Base-by-base conservation (phyloP, 2,888 invertebrate genomes). In the Pandemis heparana region DNA sequence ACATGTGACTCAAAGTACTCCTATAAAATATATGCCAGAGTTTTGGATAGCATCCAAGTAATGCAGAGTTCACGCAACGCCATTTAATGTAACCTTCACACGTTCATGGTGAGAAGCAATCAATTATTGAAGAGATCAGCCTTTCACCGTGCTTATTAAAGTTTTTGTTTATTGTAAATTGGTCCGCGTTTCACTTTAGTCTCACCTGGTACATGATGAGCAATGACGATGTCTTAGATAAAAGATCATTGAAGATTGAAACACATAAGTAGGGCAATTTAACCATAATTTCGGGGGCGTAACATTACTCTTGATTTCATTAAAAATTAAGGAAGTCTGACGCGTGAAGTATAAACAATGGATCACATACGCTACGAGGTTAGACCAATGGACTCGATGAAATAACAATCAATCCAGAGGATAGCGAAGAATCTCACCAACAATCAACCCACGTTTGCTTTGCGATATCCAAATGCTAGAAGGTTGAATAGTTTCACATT, bases 41-140 rank as follows among this genome's bases (percentile, higher is more conserved):
- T 38, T 48, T 61, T 69, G 69, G 69, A 69, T 48, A 39, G 69
- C 9, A 5, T 48, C 69, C 69, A 69, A 69, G 61, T 69, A 61
- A 61, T 60, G 48, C 48, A 32, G 14, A 61, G 48, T 18, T 61
- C 69, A 51, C 46, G 12, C 38, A 39, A 38, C 46, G 60, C 53
- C 18, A 53, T 53, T 53, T 51, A 66, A 41, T 53, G 66, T 18
- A 53, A 53, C 53, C 53, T 53, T 66, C 53, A 66, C 66, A 65
- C 64, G 64, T 66, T 14, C 39, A 41, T 18, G 14, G 66, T 66
- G 60, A 68, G 48, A 68, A 46, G 60, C 60, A n/a, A 66, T 53
- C 53, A 66, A 66, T 56, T 51, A 41, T 53, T 12, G 53, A 66
- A 39, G 12, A 41, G 62, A 18, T 53, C 53, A 18, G 53, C 53